Evolutionary conservation across 2,888 invertebrate species (phyloP), one percentile per base, ranked within the genome.

Genomic region (Limnephilus lunatus): DNA sequence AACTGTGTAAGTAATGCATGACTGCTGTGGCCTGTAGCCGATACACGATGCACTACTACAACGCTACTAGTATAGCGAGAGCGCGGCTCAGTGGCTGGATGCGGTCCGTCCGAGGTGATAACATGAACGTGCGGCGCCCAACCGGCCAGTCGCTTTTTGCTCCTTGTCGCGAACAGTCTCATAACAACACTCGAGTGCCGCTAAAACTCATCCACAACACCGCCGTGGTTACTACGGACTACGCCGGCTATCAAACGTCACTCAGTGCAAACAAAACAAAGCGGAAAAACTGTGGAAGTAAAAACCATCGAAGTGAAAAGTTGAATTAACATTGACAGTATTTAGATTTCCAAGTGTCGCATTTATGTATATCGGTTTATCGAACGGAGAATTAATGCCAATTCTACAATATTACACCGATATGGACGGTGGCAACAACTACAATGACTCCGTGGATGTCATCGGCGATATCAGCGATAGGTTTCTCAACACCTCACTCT

Each of bases 401-500:
- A 0, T 25, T 9, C 68, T 9, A 25, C 68, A 19, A n/a, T 68
- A 25, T n/a, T 25, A 68, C 68, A 0, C 7, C 25, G 68, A 25
- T 19, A 68, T 68, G 68, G 19, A 68, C 68, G 68, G 25, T 9
- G 68, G 25, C 25, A 9, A 68, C 68, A 5, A 53, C 19, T 5
- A 68, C 68, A 68, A 68, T 68, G 68, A n/a, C 68, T 85, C 32
- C 3, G 39, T 32, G 15, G 81, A 91, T 9, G 48, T 31, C 35
- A 83, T 39, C 19, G 35, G 35, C 25, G 82, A 81, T 39, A 88
- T 89, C 15, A 83, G 32, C 11, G 82, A 81, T 39, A 88, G 85
- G 35, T 15, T 91, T 30, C n/a, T 91, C 32, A 87, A 89, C 25
- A 44, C 89, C 31, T 85, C 91, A 15, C 35, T 91, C 39, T 48